These are phyloP conservation scores for Willowsia nigromaculata DNA, from an alignment of 2,888 invertebrate genomes.

Conservation along the genomic window DNA sequence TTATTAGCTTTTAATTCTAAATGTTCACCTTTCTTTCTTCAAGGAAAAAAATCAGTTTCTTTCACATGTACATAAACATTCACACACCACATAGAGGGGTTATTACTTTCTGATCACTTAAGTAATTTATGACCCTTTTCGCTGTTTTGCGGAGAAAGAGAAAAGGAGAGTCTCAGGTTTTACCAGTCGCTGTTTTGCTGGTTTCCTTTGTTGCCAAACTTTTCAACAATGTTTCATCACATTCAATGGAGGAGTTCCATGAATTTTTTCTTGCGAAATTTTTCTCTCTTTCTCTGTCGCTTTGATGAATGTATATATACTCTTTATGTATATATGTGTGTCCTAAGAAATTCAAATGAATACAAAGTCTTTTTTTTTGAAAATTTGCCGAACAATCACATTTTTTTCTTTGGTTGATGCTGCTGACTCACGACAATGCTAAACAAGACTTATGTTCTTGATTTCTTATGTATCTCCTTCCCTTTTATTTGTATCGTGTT, in stretches of 20 bases:
- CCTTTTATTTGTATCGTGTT: slow-evolving; percentile 8
- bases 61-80: not conserved
- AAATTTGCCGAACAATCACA: slow-evolving; percentile 68
- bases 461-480: slow-evolving; percentile 14
- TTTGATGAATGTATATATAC: not conserved
- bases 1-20: slow-evolving; percentile 33
- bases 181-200: slow-evolving; percentile 9
- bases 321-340: slow-evolving; percentile 14
- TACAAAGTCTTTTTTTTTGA: slow-evolving; percentile 55
- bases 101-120: slow-evolving; percentile 66
- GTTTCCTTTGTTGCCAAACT: slow-evolving; percentile 33
- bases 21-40: slow-evolving; percentile 22
- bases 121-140: slow-evolving; percentile 65
- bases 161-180: slow-evolving; percentile 55
- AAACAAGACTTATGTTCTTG: slow-evolving; percentile 22
- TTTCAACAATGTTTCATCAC: slow-evolving; percentile 61
- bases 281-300: not conserved
- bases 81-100: slow-evolving; percentile 51
- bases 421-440: slow-evolving; percentile 36
- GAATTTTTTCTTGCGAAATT: slow-evolving; percentile 61
- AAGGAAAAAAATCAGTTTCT: not conserved
- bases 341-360: slow-evolving; percentile 44
- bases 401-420: slow-evolving; percentile 41
- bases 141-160: not conserved
- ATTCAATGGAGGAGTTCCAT: slow-evolving; percentile 59